Conservation (phyloP, 2,888 invertebrate genomes). For the Melolontha melolontha region DNA sequence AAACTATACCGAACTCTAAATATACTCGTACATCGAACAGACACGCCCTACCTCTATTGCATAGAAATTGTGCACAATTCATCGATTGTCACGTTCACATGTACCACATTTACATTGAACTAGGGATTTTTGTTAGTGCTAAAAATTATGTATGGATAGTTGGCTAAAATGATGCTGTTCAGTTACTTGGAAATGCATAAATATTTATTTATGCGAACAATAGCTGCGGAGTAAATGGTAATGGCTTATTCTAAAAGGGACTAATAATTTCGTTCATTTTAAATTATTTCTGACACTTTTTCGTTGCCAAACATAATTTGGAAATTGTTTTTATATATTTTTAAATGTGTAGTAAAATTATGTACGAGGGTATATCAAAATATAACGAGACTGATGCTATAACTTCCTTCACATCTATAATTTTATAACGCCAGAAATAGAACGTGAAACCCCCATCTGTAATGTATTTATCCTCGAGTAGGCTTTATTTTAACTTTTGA, state of each 20-base stretch:
- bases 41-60: conserved; percentile 14
- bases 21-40: not conserved
- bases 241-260: conserved; percentile 2
- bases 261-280: conserved; percentile 1
- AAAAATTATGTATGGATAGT: conserved; percentile 27
- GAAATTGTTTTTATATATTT: too few relatives aligned
- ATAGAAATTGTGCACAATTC: conserved; percentile 23
- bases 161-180: conserved; percentile 20
- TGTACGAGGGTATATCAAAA: too few relatives aligned
- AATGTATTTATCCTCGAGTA: too few relatives aligned
- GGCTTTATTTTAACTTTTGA: too few relatives aligned
- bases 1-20: too few relatives aligned
- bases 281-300: not conserved
- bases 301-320: too few relatives aligned
- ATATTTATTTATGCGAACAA: conserved; percentile 1
- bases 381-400: too few relatives aligned
- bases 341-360: too few relatives aligned
- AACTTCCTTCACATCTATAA: too few relatives aligned
- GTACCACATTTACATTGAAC: conserved; percentile 27
- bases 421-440: too few relatives aligned
- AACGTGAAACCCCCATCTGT: too few relatives aligned
- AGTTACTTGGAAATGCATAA: conserved; percentile 10
- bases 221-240: conserved; percentile 1
- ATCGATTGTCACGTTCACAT: conserved; percentile 32
- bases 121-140: conserved; percentile 4